Base-by-base conservation (phyloP, 2,888 invertebrate genomes). In the Pyrochroa serraticornis region DNA sequence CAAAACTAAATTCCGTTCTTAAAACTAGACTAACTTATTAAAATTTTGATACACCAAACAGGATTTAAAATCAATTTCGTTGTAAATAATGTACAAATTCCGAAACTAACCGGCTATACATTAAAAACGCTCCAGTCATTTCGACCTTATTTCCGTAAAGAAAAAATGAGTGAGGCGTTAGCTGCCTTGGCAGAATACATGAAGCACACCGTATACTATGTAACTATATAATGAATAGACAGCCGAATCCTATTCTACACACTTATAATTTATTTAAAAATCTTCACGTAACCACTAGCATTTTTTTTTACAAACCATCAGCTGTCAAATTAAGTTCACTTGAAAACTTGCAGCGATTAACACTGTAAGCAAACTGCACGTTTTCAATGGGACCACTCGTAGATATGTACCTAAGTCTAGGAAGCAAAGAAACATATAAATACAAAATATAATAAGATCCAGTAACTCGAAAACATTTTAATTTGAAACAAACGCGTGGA, bases 1-100 rank as follows among this genome's bases (percentile, higher is more conserved):
- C 66, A 69, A 69, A 73, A 69, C 68, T 71, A 70, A 65, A 69
- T 70, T 69, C 68, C 47, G 39, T 56, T 45, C 31, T 9, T 47
- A 36, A 56, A 46, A 55, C 58, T 64, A 57, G 43, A 44, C 44
- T 56, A 54, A 44, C 37, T 56, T 33, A 46, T 49, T 46, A 56
- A 52, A 52, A 60, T 48, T 71, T 70, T 58, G 69, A 69, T 59
- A 70, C 71, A 72, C 71, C 71, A 63, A 72, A 71, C 50, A 65
- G 47, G 41, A 50, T 67, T 57, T 62, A 62, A 63, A 68, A 65
- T 63, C 52, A 61, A 65, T 73, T 77, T 76, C 75, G 74, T 75
- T 75, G 77, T 75, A 65, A 67, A 67, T 69, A 75, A 75, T 75
- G 72, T 75, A 74, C 73, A 73, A 71, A 67, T 67, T 61, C 58